These are phyloP conservation scores for Corythoichthys intestinalis DNA, from an alignment of 2,113 vertebrate species.

Conservation along the genomic window DNA sequence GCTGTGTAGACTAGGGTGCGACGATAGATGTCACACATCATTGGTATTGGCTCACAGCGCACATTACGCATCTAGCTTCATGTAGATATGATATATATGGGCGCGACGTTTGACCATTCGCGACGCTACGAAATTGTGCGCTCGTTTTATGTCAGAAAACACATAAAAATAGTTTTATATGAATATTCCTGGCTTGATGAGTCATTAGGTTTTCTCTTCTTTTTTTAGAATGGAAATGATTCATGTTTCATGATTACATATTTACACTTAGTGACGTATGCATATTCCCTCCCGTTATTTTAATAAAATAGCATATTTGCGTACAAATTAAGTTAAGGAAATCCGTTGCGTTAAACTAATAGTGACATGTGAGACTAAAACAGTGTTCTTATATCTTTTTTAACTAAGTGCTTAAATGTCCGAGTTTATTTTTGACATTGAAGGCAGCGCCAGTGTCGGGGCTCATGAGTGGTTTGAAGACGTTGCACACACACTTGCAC, in stretches of 20 bases:
- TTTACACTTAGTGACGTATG: neutral
- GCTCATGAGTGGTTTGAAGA: slow-evolving; percentile 21
- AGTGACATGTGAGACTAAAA: neutral
- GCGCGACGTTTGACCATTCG: too few relatives aligned
- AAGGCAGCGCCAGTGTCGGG: slow-evolving; percentile 32
- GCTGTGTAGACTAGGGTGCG: too few relatives aligned
- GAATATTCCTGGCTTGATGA: too few relatives aligned
- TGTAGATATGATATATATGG: too few relatives aligned
- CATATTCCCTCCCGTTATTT: neutral
- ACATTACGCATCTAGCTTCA: too few relatives aligned
- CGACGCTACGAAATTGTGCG: too few relatives aligned
- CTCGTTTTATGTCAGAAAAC: too few relatives aligned
- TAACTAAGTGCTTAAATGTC: accelerated
- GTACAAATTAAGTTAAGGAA: neutral
- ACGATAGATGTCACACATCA: too few relatives aligned
- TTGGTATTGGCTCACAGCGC: too few relatives aligned
- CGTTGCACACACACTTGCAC: slow-evolving; percentile 35
- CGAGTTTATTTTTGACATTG: neutral
- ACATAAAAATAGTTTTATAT: too few relatives aligned
- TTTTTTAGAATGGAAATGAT: too few relatives aligned
- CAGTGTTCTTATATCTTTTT: neutral
- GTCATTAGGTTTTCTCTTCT: too few relatives aligned
- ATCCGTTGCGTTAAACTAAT: neutral
- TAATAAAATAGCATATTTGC: neutral
- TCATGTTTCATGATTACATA: neutral